These are phyloP conservation scores for Lasioglossum zephyrum DNA, from an alignment of 2,888 invertebrate species.

Conservation along the genomic window DNA sequence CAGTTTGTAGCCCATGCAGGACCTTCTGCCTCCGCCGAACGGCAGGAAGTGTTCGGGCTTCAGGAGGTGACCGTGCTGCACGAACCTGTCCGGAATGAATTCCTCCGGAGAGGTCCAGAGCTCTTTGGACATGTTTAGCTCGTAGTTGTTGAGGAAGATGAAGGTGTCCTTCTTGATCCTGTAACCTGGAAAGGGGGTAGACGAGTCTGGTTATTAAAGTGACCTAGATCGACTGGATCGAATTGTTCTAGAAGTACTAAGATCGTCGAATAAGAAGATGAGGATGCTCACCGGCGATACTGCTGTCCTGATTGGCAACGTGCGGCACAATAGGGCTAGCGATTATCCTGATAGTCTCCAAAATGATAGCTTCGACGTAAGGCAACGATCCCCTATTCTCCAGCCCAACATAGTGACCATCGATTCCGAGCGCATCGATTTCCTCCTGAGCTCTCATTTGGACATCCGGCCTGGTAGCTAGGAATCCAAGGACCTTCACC, in stretches of 20 bases:
- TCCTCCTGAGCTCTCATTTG: conserved; percentile 86
- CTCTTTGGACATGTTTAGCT: conserved; percentile 87
- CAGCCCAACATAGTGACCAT: conserved; percentile 77
- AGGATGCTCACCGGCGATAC: conserved; percentile 86
- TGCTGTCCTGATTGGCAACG: conserved; percentile 87
- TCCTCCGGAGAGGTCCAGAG: conserved; percentile 87
- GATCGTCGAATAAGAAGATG: neutral
- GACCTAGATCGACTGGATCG: neutral
- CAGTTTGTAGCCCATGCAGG: conserved; percentile 89
- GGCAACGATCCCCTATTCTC: conserved; percentile 86
- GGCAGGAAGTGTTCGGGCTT: conserved; percentile 89
- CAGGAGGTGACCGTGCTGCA: conserved; percentile 85
- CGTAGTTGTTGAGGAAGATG: conserved; percentile 89
- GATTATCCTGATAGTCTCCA: conserved; percentile 87
- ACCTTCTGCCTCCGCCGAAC: conserved; percentile 88
- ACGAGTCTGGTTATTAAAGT: neutral
- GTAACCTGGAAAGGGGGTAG: conserved; percentile 84
- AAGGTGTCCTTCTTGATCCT: conserved; percentile 87
- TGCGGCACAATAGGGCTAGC: conserved; percentile 90
- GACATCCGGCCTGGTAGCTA: conserved; percentile 85
- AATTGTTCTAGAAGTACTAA: neutral
- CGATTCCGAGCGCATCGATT: conserved; percentile 82
- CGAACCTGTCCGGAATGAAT: conserved; percentile 88
- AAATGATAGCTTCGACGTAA: conserved; percentile 87
- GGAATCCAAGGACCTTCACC: conserved; percentile 86